phyloP scores from a whole-genome alignment of 2,888 invertebrate species.

The Archips xylosteana region DNA sequence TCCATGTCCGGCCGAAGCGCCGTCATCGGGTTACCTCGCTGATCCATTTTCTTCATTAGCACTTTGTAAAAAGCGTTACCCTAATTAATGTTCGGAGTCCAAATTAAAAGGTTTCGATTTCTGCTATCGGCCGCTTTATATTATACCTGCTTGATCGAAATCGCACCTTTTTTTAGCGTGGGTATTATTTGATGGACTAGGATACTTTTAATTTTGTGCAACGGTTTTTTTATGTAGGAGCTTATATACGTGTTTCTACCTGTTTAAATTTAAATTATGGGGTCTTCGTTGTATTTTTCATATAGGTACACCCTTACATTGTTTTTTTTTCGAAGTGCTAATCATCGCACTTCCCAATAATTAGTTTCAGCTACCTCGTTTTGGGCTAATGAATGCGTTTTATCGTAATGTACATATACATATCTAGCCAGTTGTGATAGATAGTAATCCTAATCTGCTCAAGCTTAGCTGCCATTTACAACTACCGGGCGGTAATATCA shows the following conservation, averaged over 20 bases:
- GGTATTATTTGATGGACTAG: conserved; percentile 10
- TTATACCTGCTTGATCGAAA: conserved; percentile 1
- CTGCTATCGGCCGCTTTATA: conserved; percentile 27
- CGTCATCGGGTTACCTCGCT: conserved; percentile 54
- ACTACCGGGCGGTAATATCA: conserved; percentile 2
- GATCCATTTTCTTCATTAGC: conserved; percentile 65
- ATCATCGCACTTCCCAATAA: background rate
- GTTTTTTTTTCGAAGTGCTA: too few relatives aligned
- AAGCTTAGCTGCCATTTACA: conserved; percentile 33
- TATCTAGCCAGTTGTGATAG: conserved; percentile 44
- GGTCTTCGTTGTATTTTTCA: background rate
- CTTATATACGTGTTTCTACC: background rate
- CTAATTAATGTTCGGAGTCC: conserved; percentile 52
- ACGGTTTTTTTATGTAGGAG: background rate
- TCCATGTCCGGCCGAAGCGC: conserved; percentile 53
- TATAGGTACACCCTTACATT: too few relatives aligned
- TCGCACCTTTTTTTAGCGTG: conserved; percentile 26
- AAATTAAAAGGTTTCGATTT: conserved; percentile 38
- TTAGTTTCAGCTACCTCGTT: background rate
- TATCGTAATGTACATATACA: conserved; percentile 12
- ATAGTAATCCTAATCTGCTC: conserved; percentile 33
- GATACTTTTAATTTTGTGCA: background rate
- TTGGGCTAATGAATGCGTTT: conserved; percentile 13
- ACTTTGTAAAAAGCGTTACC: conserved; percentile 54
- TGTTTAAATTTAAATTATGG: background rate